These are phyloP conservation scores for Saturnia japonica DNA, from an alignment of 2,888 invertebrate species.

Conservation along the genomic window DNA sequence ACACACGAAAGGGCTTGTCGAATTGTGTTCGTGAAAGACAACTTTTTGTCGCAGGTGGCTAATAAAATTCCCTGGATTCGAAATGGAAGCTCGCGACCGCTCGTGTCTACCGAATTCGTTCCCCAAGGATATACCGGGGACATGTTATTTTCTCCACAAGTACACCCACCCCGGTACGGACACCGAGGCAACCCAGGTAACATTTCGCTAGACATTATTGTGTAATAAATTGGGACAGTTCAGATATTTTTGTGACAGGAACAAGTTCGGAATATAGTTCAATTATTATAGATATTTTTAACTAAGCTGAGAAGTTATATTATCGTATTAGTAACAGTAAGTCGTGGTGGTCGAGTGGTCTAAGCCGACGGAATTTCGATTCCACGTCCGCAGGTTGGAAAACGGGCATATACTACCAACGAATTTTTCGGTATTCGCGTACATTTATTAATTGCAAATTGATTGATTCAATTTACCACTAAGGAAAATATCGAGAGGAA, in stretches of 20 bases:
- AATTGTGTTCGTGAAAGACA: constrained; percentile 30
- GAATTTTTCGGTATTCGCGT: too few relatives aligned
- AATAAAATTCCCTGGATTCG: constrained; percentile 88
- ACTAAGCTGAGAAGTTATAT: too few relatives aligned
- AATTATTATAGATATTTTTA: not conserved
- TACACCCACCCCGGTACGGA: constrained; percentile 88
- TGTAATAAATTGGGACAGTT: constrained; percentile 3
- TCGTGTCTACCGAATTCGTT: constrained; percentile 93
- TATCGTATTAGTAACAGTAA: too few relatives aligned
- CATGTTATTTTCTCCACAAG: constrained; percentile 92
- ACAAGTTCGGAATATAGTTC: not conserved
- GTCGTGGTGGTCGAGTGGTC: too few relatives aligned
- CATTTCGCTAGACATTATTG: constrained; percentile 21
- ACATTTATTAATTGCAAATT: too few relatives aligned
- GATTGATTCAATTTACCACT: too few relatives aligned
- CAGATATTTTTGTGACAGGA: not conserved
- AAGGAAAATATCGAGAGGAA: too few relatives aligned
- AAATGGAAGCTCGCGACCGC: constrained; percentile 88
- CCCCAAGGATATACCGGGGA: constrained; percentile 88
- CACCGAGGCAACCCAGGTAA: constrained; percentile 80
- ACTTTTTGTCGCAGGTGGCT: constrained; percentile 84
- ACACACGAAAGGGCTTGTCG: constrained; percentile 14
- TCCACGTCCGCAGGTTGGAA: too few relatives aligned
- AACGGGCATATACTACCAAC: too few relatives aligned
- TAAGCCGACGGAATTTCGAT: too few relatives aligned